Evolutionary conservation across 1,140 invertebrate species (phyloP).

Genomic region (Scaptodrosophila lebanonensis): DNA sequence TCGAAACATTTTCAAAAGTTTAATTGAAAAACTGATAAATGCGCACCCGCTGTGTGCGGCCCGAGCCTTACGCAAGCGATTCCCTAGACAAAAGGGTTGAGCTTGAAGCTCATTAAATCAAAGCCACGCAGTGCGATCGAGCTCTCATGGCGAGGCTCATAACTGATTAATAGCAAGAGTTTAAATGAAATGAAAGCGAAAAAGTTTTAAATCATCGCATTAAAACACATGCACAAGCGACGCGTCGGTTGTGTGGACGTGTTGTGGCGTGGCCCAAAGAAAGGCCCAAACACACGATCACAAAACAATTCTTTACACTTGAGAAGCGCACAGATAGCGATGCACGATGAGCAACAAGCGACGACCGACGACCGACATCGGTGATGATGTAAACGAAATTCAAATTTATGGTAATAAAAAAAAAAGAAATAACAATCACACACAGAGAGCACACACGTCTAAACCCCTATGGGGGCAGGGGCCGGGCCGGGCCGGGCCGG

Average conservation of each 20-base stretch:
- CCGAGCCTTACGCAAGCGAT: slow-evolving; percentile 37
- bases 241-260: slow-evolving; percentile 17
- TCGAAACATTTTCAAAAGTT: slow-evolving; percentile 36
- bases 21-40: slow-evolving; percentile 54
- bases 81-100: slow-evolving; percentile 4
- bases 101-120: slow-evolving; percentile 28
- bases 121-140: slow-evolving; percentile 15
- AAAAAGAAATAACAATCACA: slow-evolving; percentile 33
- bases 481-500: no score
- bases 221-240: slow-evolving; percentile 28
- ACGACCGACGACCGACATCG: not conserved
- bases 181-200: slow-evolving; percentile 56
- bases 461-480: no score
- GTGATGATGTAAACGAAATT: slow-evolving; percentile 58
- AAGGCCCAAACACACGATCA: slow-evolving; percentile 26
- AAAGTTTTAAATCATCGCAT: slow-evolving; percentile 58
- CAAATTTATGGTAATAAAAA: slow-evolving; percentile 54
- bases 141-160: slow-evolving; percentile 33
- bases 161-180: slow-evolving; percentile 55
- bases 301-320: slow-evolving; percentile 38
- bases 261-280: slow-evolving; percentile 40
- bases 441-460: not conserved
- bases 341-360: not conserved
- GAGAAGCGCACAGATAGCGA: slow-evolving; percentile 21
- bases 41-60: not conserved